Percentiles rank a stretch among this genome's conserved stretches.
Conservation (phyloP, 2,113 vertebrate genomes). For the Caloenas nicobarica region DNA sequence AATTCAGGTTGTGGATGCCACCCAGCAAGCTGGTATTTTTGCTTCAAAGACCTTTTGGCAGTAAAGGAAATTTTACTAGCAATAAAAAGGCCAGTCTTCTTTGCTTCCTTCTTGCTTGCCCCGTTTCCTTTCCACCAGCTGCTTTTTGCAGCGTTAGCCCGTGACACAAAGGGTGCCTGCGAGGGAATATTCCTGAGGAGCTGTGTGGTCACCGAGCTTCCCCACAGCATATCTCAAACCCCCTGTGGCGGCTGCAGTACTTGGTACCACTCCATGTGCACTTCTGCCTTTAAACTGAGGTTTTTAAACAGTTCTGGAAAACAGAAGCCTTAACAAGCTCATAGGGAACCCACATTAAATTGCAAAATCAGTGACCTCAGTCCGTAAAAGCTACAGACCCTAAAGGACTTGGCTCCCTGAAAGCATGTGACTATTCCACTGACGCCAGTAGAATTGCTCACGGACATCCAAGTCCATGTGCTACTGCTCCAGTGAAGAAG, state of each 20-base stretch:
- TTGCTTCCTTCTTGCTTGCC: constrained; percentile 9
- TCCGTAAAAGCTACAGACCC: background rate
- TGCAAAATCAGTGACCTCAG: background rate
- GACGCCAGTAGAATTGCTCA: background rate
- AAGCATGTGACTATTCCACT: background rate
- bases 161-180: background rate
- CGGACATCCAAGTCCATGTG: fast-evolving
- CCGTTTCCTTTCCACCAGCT: constrained; percentile 5
- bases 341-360: background rate
- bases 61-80: constrained; percentile 36
- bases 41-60: constrained; percentile 52
- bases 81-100: constrained; percentile 17
- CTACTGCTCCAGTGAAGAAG: background rate
- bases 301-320: background rate
- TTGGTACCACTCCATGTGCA: fast-evolving
- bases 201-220: background rate
- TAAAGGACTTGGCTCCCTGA: background rate
- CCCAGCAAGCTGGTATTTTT: constrained; percentile 58
- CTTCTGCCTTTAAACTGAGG: background rate
- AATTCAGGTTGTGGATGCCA: constrained; percentile 51
- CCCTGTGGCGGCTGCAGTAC: background rate
- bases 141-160: background rate
- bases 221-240: fast-evolving
- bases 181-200: background rate
- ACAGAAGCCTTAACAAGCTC: background rate